Evolutionary conservation across 2,888 invertebrate genomes (phyloP).

Genomic region (Torymus auratus): DNA sequence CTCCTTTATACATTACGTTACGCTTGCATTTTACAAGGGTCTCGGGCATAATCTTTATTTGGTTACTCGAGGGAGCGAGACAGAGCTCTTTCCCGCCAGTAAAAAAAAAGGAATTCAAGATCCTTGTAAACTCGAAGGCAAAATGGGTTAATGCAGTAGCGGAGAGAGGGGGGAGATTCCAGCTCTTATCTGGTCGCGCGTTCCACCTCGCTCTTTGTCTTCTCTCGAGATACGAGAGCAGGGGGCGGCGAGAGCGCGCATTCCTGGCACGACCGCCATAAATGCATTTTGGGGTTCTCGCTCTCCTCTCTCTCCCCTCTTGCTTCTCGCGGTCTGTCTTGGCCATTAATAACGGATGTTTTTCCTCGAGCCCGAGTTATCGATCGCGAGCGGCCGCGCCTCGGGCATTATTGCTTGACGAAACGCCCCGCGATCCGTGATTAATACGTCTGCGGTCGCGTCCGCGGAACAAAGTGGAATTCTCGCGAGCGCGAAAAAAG

Average conservation of each 20-base stretch:
- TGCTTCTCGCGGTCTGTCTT: neutral
- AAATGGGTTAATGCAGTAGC: slow-evolving; percentile 46
- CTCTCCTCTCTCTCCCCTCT: neutral
- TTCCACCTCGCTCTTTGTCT: slow-evolving; percentile 48
- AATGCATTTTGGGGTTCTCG: slow-evolving; percentile 60
- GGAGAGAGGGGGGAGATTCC: slow-evolving; percentile 1
- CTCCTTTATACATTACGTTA: neutral
- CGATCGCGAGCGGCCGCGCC: neutral
- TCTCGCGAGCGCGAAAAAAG: too few species aligned
- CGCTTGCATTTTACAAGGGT: neutral
- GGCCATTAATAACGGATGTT: slow-evolving; percentile 58
- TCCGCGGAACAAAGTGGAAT: too few species aligned
- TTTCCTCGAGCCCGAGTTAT: slow-evolving; percentile 30
- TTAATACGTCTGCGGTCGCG: slow-evolving; percentile 7
- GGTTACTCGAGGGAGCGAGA: neutral
- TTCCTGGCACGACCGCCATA: slow-evolving; percentile 65
- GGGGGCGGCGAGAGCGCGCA: slow-evolving; percentile 45
- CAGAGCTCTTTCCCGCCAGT: too few species aligned
- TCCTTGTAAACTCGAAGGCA: slow-evolving; percentile 15
- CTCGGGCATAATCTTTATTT: slow-evolving; percentile 15
- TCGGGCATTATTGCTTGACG: slow-evolving; percentile 24
- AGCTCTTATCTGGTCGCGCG: slow-evolving; percentile 19
- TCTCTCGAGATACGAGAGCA: slow-evolving; percentile 29
- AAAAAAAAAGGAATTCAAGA: slow-evolving; percentile 16
- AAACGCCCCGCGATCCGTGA: slow-evolving; percentile 20